These are phyloP conservation scores for Ormyrus rosae DNA, from an alignment of 2,888 invertebrate species.

Conservation along the genomic window DNA sequence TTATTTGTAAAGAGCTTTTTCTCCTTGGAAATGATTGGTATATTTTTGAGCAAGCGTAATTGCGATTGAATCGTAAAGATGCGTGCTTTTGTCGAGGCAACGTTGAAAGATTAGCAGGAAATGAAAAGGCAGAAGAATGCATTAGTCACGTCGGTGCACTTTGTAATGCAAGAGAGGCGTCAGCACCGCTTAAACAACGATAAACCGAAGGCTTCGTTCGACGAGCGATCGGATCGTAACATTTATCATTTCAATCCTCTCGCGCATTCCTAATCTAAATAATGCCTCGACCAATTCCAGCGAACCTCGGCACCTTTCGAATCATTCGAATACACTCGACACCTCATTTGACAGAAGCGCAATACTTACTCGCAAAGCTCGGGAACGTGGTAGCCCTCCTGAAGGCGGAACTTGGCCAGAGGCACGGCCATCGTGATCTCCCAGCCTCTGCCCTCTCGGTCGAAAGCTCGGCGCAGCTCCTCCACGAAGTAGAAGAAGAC, in stretches of 20 bases:
- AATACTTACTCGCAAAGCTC: constrained; percentile 88
- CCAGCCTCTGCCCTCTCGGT: constrained; percentile 85
- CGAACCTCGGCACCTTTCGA: too few species aligned
- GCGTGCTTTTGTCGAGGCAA: background rate
- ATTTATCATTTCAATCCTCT: too few species aligned
- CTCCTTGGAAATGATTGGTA: background rate
- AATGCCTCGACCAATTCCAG: too few species aligned
- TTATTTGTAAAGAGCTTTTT: background rate
- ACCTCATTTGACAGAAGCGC: background rate
- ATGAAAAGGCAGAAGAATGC: too few species aligned
- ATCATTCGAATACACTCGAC: too few species aligned
- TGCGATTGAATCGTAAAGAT: background rate
- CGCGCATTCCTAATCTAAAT: too few species aligned
- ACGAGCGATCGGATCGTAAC: too few species aligned
- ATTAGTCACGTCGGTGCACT: too few species aligned
- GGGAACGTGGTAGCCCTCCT: constrained; percentile 94
- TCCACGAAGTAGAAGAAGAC: constrained; percentile 89
- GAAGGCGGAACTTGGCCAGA: constrained; percentile 89
- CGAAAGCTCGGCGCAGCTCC: constrained; percentile 87
- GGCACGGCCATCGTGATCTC: constrained; percentile 94
- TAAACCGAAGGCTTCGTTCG: too few species aligned
- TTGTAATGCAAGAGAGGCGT: too few species aligned
- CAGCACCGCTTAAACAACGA: too few species aligned
- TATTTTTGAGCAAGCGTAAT: background rate
- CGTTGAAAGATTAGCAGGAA: background rate